Percentiles rank a stretch among this genome's conserved stretches.
These are phyloP conservation scores for Malurus cyaneus DNA, from an alignment of 2,113 vertebrate genomes.

Conservation along the genomic window DNA sequence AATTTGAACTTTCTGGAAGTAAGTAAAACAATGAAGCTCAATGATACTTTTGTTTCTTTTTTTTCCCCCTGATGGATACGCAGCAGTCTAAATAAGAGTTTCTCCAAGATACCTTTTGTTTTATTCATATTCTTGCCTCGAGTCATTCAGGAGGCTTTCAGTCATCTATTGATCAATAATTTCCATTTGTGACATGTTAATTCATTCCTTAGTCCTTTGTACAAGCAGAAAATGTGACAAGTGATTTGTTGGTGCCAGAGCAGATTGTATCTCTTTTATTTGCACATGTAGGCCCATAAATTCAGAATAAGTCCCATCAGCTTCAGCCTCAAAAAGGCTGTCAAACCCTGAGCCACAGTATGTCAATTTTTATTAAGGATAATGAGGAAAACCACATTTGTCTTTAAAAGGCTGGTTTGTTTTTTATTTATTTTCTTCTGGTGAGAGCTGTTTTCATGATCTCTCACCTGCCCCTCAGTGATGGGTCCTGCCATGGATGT, in stretches of 20 bases:
- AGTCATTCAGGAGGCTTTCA: neutral
- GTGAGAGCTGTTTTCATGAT: neutral
- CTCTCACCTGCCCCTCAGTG: neutral
- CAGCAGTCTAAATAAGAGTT: neutral
- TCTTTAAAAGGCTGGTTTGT: neutral
- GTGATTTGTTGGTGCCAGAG: neutral
- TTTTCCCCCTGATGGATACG: neutral
- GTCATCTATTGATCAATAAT: neutral
- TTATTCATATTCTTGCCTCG: neutral
- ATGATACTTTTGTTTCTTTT: neutral
- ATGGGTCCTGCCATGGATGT: neutral
- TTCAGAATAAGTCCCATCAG: neutral
- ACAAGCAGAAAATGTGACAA: neutral
- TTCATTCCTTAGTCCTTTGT: neutral
- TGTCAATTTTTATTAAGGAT: conserved; percentile 1
- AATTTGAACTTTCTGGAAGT: neutral
- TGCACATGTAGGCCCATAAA: neutral
- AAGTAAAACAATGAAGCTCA: neutral
- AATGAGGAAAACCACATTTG: neutral
- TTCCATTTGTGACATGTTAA: conserved; percentile 28
- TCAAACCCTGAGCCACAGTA: neutral
- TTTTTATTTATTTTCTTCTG: neutral
- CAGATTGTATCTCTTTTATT: neutral
- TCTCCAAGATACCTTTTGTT: neutral
- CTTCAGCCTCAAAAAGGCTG: neutral